phyloP scores from a whole-genome alignment of 2,113 vertebrate genomes.

The Strix uralensis region DNA sequence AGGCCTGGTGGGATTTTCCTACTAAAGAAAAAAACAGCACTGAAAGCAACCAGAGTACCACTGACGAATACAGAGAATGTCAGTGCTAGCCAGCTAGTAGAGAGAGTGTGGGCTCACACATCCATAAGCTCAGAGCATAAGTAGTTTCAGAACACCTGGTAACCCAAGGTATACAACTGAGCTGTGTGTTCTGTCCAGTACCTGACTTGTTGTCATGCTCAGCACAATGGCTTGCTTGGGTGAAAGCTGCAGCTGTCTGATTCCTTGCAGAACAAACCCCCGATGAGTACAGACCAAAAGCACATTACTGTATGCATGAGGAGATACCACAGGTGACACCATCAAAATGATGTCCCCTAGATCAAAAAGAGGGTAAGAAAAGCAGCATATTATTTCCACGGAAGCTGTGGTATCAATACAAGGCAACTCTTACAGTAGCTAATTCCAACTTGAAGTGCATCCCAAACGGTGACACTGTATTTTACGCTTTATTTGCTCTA shows the following conservation, averaged over 20 bases:
- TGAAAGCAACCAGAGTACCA: background rate
- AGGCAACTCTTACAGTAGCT: background rate
- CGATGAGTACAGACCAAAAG: slow-evolving; percentile 54
- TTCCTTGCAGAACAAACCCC: slow-evolving; percentile 71
- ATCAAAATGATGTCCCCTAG: slow-evolving; percentile 70
- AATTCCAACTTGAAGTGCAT: background rate
- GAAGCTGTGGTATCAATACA: background rate
- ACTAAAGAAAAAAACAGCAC: background rate
- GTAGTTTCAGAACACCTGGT: background rate
- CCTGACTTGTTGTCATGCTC: slow-evolving; percentile 71
- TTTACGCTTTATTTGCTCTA: background rate
- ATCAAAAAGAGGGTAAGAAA: background rate
- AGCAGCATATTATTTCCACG: background rate
- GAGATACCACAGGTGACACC: slow-evolving; percentile 68
- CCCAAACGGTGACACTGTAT: background rate
- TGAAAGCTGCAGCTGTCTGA: slow-evolving; percentile 60
- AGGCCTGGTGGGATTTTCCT: background rate
- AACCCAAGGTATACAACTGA: too few relatives aligned
- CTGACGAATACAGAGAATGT: background rate
- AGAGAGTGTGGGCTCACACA: background rate
- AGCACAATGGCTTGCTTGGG: slow-evolving; percentile 24
- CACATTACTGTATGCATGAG: slow-evolving; percentile 55
- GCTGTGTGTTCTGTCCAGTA: background rate
- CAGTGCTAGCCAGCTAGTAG: background rate
- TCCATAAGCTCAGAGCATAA: background rate